These are phyloP conservation scores for Sebastes iracundus DNA, from an alignment of 2,797 vertebrate species.

Conservation along the genomic window DNA sequence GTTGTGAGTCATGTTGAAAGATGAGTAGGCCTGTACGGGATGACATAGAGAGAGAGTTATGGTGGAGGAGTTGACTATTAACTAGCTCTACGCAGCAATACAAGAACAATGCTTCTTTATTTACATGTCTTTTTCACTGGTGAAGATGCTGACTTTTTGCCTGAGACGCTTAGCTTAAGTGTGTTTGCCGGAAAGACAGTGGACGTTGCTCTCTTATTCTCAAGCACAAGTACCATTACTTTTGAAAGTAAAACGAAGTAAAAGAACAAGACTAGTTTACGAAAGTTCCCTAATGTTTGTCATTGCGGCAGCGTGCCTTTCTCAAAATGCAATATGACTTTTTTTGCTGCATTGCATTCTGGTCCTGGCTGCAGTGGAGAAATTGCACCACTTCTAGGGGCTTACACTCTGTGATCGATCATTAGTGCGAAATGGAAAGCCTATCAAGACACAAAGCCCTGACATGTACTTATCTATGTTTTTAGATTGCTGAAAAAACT, in stretches of 20 bases:
- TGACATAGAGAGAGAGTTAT: background rate
- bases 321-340: background rate
- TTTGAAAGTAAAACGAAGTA: background rate
- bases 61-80: no score
- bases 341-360: background rate
- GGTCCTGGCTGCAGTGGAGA: background rate
- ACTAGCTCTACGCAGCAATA: background rate
- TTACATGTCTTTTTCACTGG: background rate
- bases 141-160: background rate
- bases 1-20: constrained; percentile 86
- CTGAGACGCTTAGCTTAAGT: background rate
- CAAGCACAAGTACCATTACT: background rate
- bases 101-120: background rate
- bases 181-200: no score
- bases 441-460: background rate
- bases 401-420: background rate
- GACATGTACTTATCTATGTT: background rate
- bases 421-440: background rate
- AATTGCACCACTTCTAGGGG: background rate
- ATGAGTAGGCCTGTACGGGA: constrained; percentile 89
- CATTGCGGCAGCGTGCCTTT: background rate
- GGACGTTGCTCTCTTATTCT: rapidly evolving
- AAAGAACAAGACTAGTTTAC: background rate
- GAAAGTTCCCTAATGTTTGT: background rate
- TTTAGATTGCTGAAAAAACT: background rate